Percentiles rank a stretch among this genome's conserved stretches.
Conservation (phyloP, 2,113 vertebrate genomes). For the Pycnonotus jocosus region DNA sequence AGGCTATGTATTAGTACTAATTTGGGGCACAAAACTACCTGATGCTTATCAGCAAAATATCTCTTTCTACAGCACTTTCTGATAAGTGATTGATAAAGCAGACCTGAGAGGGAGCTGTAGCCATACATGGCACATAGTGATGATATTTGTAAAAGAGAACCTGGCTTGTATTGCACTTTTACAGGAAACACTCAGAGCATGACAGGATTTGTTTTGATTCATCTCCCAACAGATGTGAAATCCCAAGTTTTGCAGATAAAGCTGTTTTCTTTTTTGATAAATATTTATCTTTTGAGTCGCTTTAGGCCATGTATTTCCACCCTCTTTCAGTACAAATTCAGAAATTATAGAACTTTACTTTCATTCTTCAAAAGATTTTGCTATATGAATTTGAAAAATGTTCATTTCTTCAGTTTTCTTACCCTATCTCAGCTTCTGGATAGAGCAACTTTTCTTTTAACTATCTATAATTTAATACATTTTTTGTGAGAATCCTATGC, state of each 20-base stretch:
- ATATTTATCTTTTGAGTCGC: background rate
- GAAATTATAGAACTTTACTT: background rate
- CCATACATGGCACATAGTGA: background rate
- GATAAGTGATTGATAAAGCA: background rate
- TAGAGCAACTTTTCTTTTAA: background rate
- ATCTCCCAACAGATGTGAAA: background rate
- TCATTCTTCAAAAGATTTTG: background rate
- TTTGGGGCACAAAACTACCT: background rate
- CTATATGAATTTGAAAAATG: background rate
- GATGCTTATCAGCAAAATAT: background rate
- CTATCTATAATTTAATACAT: background rate
- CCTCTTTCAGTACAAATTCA: background rate
- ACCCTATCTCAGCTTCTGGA: background rate
- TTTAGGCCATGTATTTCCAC: background rate
- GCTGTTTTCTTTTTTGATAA: background rate
- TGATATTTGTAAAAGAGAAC: background rate
- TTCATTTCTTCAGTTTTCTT: background rate
- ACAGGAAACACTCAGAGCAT: background rate
- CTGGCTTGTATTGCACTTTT: background rate
- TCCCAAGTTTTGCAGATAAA: background rate
- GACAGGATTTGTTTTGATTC: constrained; percentile 5
- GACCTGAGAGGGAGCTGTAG: background rate
- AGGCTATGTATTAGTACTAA: background rate
- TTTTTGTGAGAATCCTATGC: background rate
- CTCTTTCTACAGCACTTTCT: background rate